A percentile compares a stretch with the other conserved stretches of the same genome.
Evolutionary conservation across 2,113 vertebrate species (phyloP).

Genomic region (Hippotragus niger): DNA sequence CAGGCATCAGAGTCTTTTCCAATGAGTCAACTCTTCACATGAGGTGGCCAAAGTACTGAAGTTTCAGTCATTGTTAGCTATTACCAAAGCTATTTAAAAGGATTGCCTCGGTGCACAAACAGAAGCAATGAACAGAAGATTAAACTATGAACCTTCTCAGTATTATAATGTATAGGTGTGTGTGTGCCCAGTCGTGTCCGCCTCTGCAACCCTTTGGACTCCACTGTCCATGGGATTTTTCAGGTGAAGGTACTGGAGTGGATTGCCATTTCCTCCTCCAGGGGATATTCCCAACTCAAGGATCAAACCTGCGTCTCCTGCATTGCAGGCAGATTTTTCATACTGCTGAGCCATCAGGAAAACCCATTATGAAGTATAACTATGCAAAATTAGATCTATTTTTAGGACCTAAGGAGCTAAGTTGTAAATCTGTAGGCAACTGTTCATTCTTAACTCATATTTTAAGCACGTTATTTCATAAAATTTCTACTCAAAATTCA

Average conservation of each 20-base stretch:
- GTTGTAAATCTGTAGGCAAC: background rate
- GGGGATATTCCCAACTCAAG: background rate
- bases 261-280: background rate
- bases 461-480: background rate
- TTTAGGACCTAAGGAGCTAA: background rate
- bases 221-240: background rate
- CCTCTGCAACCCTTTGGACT: background rate
- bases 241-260: background rate
- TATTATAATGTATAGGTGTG: background rate
- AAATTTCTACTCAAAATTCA: background rate
- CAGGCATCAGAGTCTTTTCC: too few relatives aligned
- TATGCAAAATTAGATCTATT: background rate
- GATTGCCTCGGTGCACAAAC: background rate
- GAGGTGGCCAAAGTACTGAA: too few relatives aligned
- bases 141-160: background rate
- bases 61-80: background rate
- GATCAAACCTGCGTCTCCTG: background rate
- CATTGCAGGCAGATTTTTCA: background rate
- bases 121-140: background rate
- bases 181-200: rapidly evolving
- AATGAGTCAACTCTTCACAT: too few relatives aligned
- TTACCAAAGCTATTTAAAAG: background rate
- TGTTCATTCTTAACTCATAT: background rate
- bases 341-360: background rate
- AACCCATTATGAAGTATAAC: background rate